Evolutionary conservation across 2,888 invertebrate genomes (phyloP).

Genomic region (Beris morrisii): DNA sequence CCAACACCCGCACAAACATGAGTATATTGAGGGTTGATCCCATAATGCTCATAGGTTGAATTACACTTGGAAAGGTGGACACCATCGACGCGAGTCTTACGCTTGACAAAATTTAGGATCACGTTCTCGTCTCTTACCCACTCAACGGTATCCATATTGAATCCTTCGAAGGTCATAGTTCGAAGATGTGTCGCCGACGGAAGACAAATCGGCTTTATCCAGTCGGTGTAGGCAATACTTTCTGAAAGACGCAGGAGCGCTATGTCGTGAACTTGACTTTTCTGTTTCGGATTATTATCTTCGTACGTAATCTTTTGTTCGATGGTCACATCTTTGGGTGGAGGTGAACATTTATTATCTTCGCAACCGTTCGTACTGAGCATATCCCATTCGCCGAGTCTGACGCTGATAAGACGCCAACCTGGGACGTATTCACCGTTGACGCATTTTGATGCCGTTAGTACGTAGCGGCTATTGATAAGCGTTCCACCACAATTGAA

Average conservation of each 20-base stretch:
- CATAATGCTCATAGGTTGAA: slow-evolving; percentile 58
- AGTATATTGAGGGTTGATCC: slow-evolving; percentile 55
- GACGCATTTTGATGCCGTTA: slow-evolving; percentile 56
- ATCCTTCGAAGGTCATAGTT: slow-evolving; percentile 51
- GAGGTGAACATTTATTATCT: slow-evolving; percentile 61
- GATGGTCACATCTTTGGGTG: slow-evolving; percentile 63
- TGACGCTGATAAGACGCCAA: slow-evolving; percentile 15
- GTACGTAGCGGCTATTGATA: slow-evolving; percentile 29
- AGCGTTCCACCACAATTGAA: slow-evolving; percentile 63
- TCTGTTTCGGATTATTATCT: slow-evolving; percentile 61
- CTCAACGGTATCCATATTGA: slow-evolving; percentile 65
- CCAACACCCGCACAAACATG: slow-evolving; percentile 69
- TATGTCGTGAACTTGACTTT: too few species aligned
- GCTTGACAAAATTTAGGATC: slow-evolving; percentile 58
- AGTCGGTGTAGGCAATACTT: slow-evolving; percentile 61
- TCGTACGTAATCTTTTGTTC: slow-evolving; percentile 69
- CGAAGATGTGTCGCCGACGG: slow-evolving; percentile 54
- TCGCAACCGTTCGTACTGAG: slow-evolving; percentile 28
- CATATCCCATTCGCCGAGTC: slow-evolving; percentile 35
- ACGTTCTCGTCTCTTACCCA: slow-evolving; percentile 66
- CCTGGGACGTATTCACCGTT: slow-evolving; percentile 55
- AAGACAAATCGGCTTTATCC: slow-evolving; percentile 64
- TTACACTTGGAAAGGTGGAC: slow-evolving; percentile 58
- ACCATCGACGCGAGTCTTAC: slow-evolving; percentile 59
- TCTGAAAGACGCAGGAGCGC: slow-evolving; percentile 66